Evolutionary conservation across 2,113 vertebrate genomes (phyloP).

Genomic region (Perccottus glenii): DNA sequence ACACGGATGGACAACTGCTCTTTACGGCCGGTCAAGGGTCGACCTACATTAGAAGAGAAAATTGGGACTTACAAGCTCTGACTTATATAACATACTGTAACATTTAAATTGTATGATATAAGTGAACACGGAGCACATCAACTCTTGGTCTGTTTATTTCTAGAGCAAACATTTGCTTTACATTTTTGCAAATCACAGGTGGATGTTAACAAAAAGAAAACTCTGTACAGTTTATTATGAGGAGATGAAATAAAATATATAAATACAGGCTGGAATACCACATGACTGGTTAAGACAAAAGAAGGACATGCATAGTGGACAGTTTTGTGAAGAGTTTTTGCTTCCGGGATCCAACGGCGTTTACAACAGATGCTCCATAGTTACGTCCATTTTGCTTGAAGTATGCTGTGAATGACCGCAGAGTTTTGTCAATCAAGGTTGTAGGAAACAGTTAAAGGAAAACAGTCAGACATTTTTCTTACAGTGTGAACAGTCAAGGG

Average conservation of each 20-base stretch:
- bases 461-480: slow-evolving; percentile 54
- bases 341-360: slow-evolving; percentile 12
- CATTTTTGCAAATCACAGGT: slow-evolving; percentile 92
- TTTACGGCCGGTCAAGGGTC: not conserved
- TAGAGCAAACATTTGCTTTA: slow-evolving; percentile 88
- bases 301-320: slow-evolving; percentile 85
- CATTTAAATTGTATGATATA: not conserved
- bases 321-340: slow-evolving; percentile 74
- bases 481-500: slow-evolving; percentile 8
- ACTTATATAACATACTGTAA: not conserved
- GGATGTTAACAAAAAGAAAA: slow-evolving; percentile 86
- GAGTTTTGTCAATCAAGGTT: slow-evolving; percentile 66
- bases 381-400: slow-evolving; percentile 56
- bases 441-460: slow-evolving; percentile 53
- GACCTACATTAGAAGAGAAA: not conserved
- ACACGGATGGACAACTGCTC: slow-evolving; percentile 27
- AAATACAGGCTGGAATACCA: slow-evolving; percentile 93
- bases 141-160: slow-evolving; percentile 83
- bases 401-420: slow-evolving; percentile 67
- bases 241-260: slow-evolving; percentile 85
- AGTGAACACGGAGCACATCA: slow-evolving; percentile 15
- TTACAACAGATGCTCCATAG: slow-evolving; percentile 52
- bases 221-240: slow-evolving; percentile 91
- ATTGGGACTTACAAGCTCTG: not conserved
- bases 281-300: slow-evolving; percentile 81